Conservation (phyloP, 1,140 invertebrate genomes). For the Drosophila auraria region DNA sequence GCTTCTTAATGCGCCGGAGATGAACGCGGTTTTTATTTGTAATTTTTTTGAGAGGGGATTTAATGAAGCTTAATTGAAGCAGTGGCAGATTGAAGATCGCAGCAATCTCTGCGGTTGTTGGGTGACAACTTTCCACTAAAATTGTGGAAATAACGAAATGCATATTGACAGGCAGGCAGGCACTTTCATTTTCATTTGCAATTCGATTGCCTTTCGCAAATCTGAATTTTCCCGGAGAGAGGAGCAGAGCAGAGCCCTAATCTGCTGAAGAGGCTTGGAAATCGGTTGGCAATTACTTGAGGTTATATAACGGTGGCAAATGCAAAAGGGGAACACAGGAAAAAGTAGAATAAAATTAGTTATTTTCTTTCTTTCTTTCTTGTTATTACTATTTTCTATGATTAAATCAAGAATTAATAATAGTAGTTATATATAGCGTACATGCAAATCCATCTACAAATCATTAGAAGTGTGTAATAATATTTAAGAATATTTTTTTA, state of each 20-base stretch:
- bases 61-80: slow-evolving; percentile 68
- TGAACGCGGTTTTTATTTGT: slow-evolving; percentile 47
- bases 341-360: neutral
- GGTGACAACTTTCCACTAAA: slow-evolving; percentile 73
- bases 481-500: too few relatives aligned
- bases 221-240: slow-evolving; percentile 25
- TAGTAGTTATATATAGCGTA: too few relatives aligned
- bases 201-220: slow-evolving; percentile 73
- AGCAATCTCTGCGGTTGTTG: slow-evolving; percentile 51
- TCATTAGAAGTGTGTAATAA: neutral
- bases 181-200: slow-evolving; percentile 75
- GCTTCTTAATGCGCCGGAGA: slow-evolving; percentile 60
- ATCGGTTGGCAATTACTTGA: slow-evolving; percentile 65
- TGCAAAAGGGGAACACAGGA: slow-evolving; percentile 25
- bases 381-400: too few relatives aligned
- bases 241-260: slow-evolving; percentile 32
- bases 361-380: too few relatives aligned
- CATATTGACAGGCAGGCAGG: slow-evolving; percentile 54
- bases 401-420: too few relatives aligned
- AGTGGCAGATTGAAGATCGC: slow-evolving; percentile 39
- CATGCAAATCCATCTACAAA: neutral
- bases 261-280: slow-evolving; percentile 46
- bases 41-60: slow-evolving; percentile 43
- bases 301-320: slow-evolving; percentile 56
- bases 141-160: slow-evolving; percentile 56